Base-by-base conservation (phyloP, 2,888 invertebrate species). In the Cerastis rubricosa region DNA sequence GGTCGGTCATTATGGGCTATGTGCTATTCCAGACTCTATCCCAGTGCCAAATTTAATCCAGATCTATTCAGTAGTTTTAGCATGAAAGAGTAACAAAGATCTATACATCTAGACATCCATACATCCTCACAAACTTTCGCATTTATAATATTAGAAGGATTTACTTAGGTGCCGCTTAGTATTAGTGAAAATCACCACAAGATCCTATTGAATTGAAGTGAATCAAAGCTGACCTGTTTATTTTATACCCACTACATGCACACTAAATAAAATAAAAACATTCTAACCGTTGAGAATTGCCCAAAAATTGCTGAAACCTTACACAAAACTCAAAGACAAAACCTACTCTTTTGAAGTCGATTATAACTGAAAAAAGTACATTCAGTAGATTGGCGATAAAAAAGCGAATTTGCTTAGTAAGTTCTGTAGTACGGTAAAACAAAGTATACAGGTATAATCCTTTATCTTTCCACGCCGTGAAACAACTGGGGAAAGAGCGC, bases 401-500 rank as follows among this genome's bases (percentile, higher is more conserved):
- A 78, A 51, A 54, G 17, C 1, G 14, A 54, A 66, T 82, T 76
- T 65, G 43, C 35, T 51, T 45, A 9, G 63, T 59, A 68, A 49
- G 49, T 76, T 40, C 8, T n/a, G 19, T 45, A 49, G n/a, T 51
- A 11, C 25, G 35, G 29, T 45, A n/a, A 17, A 59, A 80, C 76
- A 57, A 80, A 80, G 49, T 82, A 3, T 22, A n/a, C 76, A 64
- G 77, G 76, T 76, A 45, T 63, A 43, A 45, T 47, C 69, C 77
- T 76, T 79, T 82, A 80, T 80, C 79, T 80, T 80, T 80, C 76
- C 77, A 45, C 45, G 1, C 57, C 64, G 45, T 9, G n/a, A 57
- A 57, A 19, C 77, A 82, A 66, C 51, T 12, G 81, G 35, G 25
- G 19, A 35, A 35, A 54, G 64, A 54, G 63, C 63, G 29, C 75